phyloP scores from a whole-genome alignment of 2,113 vertebrate genomes.

The Brachyistius frenatus region DNA sequence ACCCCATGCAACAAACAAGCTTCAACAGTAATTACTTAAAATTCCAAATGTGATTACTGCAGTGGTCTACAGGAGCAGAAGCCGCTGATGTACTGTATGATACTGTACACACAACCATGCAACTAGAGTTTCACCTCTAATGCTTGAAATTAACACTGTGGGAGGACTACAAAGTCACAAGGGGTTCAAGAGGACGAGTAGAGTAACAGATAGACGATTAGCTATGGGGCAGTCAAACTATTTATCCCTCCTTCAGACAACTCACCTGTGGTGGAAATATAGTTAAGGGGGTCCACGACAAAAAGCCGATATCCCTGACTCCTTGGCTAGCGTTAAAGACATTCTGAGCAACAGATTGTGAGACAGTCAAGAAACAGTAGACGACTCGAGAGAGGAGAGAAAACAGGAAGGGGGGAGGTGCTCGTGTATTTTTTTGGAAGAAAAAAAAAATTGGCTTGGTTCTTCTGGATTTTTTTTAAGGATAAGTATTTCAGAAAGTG shows the following conservation, averaged over 20 bases:
- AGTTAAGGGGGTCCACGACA: constrained; percentile 96
- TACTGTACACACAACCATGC: constrained; percentile 74
- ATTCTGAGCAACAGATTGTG: constrained; percentile 95
- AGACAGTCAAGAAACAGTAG: constrained; percentile 92
- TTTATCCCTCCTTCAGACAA: constrained; percentile 85
- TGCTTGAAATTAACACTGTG: constrained; percentile 34
- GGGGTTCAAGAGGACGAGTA: constrained; percentile 56
- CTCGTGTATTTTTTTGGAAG: constrained; percentile 82
- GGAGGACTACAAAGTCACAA: constrained; percentile 58
- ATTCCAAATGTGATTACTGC: constrained; percentile 29
- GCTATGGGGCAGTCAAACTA: constrained; percentile 75
- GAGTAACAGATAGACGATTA: constrained; percentile 63
- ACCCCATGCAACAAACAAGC: constrained; percentile 70
- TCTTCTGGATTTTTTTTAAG: constrained; percentile 43
- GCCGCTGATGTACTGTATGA: not conserved
- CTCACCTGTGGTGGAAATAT: constrained; percentile 93
- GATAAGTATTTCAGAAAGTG: constrained; percentile 31
- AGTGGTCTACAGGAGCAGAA: constrained; percentile 10
- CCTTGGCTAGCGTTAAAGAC: constrained; percentile 99
- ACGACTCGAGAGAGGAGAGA: constrained; percentile 63
- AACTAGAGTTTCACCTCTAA: constrained; percentile 50
- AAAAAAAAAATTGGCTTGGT: constrained; percentile 23
- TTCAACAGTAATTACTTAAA: constrained; percentile 10
- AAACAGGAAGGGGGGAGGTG: constrained; percentile 56
- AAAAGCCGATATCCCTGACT: constrained; percentile 97